Percentiles rank a stretch among this genome's conserved stretches.
phyloP scores from a whole-genome alignment of 1,140 invertebrate species.

The Ruditapes philippinarum region DNA sequence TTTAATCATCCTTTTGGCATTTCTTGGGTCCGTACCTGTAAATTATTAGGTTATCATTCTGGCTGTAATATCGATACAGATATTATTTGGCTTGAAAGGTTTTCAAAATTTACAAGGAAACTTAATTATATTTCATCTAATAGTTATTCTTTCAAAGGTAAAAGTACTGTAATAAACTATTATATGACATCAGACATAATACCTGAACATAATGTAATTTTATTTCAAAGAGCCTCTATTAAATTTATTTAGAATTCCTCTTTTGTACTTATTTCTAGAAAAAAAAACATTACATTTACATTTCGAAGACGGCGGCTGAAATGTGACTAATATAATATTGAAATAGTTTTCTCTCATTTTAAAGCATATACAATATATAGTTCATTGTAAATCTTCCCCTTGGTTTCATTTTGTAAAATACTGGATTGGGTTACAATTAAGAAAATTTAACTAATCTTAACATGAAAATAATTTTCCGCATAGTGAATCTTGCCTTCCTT shows the following conservation, averaged over 20 bases:
- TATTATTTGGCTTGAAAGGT: slow-evolving; percentile 65
- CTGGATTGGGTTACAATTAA: slow-evolving; percentile 58
- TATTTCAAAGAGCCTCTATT: slow-evolving; percentile 62
- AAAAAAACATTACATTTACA: slow-evolving; percentile 39
- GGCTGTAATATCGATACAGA: slow-evolving; percentile 57
- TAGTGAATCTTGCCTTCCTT: slow-evolving; percentile 30
- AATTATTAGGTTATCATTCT: slow-evolving; percentile 67
- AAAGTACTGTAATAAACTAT: slow-evolving; percentile 71
- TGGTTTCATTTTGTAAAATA: slow-evolving; percentile 54
- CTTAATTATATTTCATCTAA: slow-evolving; percentile 48
- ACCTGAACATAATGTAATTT: slow-evolving; percentile 62
- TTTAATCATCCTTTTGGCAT: slow-evolving; percentile 72
- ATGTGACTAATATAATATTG: slow-evolving; percentile 59
- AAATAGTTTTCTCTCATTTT: slow-evolving; percentile 46
- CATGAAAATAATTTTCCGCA: slow-evolving; percentile 46
- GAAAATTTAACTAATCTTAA: slow-evolving; percentile 15
- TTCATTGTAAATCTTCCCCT: slow-evolving; percentile 6
- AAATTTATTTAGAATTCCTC: slow-evolving; percentile 65
- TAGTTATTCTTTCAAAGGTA: slow-evolving; percentile 68
- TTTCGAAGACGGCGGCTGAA: slow-evolving; percentile 57
- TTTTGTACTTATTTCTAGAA: slow-evolving; percentile 62
- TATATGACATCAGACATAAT: slow-evolving; percentile 43
- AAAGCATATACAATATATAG: slow-evolving; percentile 64
- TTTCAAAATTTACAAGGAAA: slow-evolving; percentile 56
- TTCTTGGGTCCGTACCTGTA: slow-evolving; percentile 66